These are phyloP conservation scores for Geococcyx californianus DNA, from an alignment of 2,113 vertebrate genomes.

Conservation along the genomic window DNA sequence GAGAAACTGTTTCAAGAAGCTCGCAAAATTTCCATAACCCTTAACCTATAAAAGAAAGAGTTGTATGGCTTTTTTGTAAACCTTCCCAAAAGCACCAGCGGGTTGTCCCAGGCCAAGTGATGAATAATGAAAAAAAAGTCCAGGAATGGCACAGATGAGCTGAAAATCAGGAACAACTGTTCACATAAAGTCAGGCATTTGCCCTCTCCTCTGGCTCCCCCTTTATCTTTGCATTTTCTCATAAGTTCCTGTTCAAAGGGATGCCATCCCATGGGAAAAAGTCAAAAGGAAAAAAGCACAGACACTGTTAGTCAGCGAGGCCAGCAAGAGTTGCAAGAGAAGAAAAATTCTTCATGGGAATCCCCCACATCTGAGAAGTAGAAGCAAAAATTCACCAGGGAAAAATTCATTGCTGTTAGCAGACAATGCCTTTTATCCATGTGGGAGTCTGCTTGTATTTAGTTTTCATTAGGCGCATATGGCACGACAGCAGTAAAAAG, in stretches of 20 bases:
- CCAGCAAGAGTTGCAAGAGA: constrained; percentile 48
- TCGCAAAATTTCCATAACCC: background rate
- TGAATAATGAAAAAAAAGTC: background rate
- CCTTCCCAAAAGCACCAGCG: background rate
- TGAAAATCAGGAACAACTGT: constrained; percentile 27
- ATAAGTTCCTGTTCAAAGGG: constrained; percentile 13
- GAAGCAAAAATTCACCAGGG: constrained; percentile 48
- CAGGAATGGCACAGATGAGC: background rate
- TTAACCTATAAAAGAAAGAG: background rate
- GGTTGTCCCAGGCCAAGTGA: constrained; percentile 13
- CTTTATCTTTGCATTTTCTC: constrained; percentile 52
- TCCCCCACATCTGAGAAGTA: constrained; percentile 48
- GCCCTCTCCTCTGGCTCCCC: background rate
- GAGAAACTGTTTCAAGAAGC: constrained; percentile 20
- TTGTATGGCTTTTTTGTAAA: background rate
- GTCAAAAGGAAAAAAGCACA: background rate
- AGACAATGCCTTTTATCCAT: constrained; percentile 2
- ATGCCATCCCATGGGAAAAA: constrained; percentile 52
- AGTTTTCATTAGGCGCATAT: background rate
- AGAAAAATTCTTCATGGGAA: constrained; percentile 69
- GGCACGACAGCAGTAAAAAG: background rate
- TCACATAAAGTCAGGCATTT: background rate
- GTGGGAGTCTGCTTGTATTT: background rate
- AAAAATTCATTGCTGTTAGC: background rate
- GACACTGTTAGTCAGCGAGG: constrained; percentile 45